Evolutionary conservation across 2,113 vertebrate genomes (phyloP).

Genomic region (Columba janthina): DNA sequence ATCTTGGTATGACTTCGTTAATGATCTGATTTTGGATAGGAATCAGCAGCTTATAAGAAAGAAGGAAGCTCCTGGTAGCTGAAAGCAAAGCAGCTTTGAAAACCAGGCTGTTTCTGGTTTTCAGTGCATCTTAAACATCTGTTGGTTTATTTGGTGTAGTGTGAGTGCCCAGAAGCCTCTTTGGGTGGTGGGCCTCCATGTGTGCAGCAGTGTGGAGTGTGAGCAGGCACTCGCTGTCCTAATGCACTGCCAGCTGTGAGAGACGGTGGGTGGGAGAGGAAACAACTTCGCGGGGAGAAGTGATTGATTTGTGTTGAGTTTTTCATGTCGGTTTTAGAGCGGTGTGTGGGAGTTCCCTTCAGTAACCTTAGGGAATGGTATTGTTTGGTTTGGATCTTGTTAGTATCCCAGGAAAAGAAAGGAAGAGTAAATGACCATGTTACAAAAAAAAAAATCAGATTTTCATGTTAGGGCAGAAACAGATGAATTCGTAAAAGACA

Average conservation of each 20-base stretch:
- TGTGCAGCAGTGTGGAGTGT: neutral
- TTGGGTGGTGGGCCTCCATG: neutral
- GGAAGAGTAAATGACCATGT: neutral
- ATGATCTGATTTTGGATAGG: neutral
- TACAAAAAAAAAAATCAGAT: neutral
- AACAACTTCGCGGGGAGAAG: neutral
- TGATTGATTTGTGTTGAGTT: neutral
- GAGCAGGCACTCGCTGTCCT: neutral
- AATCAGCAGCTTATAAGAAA: neutral
- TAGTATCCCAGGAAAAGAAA: neutral
- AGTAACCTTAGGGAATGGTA: neutral
- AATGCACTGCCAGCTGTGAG: neutral
- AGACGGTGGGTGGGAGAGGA: slow-evolving; percentile 23
- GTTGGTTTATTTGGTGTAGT: neutral
- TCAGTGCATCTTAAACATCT: neutral
- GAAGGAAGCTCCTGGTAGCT: neutral
- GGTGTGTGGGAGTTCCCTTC: neutral
- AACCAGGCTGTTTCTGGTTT: neutral
- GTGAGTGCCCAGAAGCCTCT: neutral
- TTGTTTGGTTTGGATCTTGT: neutral
- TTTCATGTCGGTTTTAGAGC: slow-evolving; percentile 6
- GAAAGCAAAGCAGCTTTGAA: neutral
- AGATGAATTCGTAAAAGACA: neutral
- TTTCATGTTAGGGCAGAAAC: neutral
- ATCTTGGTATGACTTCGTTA: neutral